Percentiles rank a stretch among this genome's conserved stretches.
Conservation (phyloP, 2,797 vertebrate species). For the Melanotaenia boesemani region DNA sequence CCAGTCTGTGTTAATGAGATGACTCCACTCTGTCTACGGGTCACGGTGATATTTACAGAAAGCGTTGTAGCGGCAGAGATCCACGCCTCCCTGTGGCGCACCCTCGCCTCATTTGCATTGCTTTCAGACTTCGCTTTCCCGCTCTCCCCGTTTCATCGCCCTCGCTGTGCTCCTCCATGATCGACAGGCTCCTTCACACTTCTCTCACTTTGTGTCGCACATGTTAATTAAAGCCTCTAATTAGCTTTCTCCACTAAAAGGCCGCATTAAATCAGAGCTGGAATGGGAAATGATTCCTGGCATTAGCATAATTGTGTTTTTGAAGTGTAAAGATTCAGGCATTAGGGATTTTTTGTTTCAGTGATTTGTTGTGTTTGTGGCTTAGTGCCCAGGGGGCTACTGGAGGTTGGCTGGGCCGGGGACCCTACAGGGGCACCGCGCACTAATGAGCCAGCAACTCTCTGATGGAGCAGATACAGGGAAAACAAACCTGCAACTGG, state of each 20-base stretch:
- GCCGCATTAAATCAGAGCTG: conserved; percentile 83
- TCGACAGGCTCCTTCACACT: conserved; percentile 80
- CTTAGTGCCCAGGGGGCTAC: conserved; percentile 52
- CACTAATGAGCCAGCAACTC: conserved; percentile 76
- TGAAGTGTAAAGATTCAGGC: conserved; percentile 83
- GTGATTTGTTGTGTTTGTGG: conserved; percentile 80
- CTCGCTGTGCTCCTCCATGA: conserved; percentile 67
- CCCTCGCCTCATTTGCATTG: conserved; percentile 79
- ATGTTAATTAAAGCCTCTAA: conserved; percentile 87
- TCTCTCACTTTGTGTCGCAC: conserved; percentile 80
- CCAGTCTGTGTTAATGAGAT: conserved; percentile 79
- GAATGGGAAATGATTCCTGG: conserved; percentile 82
- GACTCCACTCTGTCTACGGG: conserved; percentile 72
- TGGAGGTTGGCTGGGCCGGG: conserved; percentile 63
- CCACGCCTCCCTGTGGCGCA: conserved; percentile 63
- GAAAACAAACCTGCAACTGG: conserved; percentile 71
- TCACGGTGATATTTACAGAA: conserved; percentile 79
- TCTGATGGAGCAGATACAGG: conserved; percentile 76
- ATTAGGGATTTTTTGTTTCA: conserved; percentile 82
- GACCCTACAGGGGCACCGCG: conserved; percentile 65
- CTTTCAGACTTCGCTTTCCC: conserved; percentile 77
- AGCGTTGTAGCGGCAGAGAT: conserved; percentile 65
- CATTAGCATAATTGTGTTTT: conserved; percentile 86
- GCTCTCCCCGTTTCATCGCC: conserved; percentile 56
- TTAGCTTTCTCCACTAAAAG: conserved; percentile 84